Evolutionary conservation across 2,797 vertebrate genomes (phyloP).

Genomic region (Fundulus diaphanus): DNA sequence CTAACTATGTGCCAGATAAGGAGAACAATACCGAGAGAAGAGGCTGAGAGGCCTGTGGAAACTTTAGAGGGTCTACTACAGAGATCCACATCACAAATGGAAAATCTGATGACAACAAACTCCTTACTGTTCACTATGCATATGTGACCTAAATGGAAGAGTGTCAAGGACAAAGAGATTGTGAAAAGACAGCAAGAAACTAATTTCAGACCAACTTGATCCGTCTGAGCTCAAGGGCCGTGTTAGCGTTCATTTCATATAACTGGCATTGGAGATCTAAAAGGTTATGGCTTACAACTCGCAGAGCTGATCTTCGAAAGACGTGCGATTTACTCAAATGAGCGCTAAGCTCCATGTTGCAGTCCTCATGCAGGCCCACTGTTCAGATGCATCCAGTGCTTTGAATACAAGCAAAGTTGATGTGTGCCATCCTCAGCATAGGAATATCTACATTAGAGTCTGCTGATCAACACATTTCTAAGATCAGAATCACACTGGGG

Average conservation of each 20-base stretch:
- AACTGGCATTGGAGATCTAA: neutral
- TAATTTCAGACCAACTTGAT: neutral
- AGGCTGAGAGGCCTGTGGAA: neutral
- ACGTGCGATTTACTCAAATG: neutral
- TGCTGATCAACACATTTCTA: neutral
- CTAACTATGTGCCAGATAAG: too few species aligned
- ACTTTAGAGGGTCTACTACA: neutral
- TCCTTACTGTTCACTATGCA: neutral
- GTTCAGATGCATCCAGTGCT: neutral
- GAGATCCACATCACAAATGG: neutral
- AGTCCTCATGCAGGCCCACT: neutral
- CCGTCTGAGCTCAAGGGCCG: neutral
- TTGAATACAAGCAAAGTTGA: neutral
- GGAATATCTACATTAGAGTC: too few species aligned
- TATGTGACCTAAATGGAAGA: neutral
- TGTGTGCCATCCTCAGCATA: too few species aligned
- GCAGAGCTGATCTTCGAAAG: too few species aligned
- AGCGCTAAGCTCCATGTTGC: neutral
- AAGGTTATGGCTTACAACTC: too few species aligned
- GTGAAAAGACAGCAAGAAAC: neutral
- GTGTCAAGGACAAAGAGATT: neutral
- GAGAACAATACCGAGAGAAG: neutral
- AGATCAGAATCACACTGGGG: neutral
- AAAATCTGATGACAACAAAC: neutral
- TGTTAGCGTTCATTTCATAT: neutral